These are phyloP conservation scores for Exocentrus adspersus DNA, from an alignment of 2,888 invertebrate genomes.

Conservation along the genomic window DNA sequence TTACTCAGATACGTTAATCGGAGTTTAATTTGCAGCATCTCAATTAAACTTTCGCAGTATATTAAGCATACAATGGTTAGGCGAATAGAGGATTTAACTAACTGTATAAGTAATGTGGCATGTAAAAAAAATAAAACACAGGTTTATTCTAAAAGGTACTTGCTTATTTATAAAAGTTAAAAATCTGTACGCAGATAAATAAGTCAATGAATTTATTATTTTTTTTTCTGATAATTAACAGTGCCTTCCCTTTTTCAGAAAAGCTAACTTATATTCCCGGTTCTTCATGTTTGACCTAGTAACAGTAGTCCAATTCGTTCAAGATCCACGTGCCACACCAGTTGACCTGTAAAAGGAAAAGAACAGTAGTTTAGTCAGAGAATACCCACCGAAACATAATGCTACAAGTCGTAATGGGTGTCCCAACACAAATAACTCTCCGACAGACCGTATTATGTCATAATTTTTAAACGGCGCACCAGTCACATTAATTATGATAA, in stretches of 20 bases:
- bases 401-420: constrained; percentile 20
- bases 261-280: too few relatives aligned
- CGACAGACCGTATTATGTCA: constrained; percentile 17
- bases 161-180: too few relatives aligned
- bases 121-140: too few relatives aligned
- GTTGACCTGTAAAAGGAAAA: background rate
- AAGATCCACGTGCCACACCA: background rate
- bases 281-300: too few relatives aligned
- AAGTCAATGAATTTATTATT: too few relatives aligned
- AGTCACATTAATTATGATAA: constrained; percentile 25
- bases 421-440: constrained; percentile 1
- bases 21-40: constrained; percentile 18
- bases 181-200: too few relatives aligned
- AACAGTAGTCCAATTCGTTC: background rate
- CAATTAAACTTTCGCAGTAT: constrained; percentile 21
- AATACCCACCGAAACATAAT: constrained; percentile 20
- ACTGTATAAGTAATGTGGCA: too few relatives aligned
- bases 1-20: constrained; percentile 29
- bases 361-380: constrained; percentile 4
- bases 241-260: too few relatives aligned
- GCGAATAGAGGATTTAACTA: too few relatives aligned
- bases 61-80: too few relatives aligned
- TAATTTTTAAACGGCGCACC: constrained; percentile 25
- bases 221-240: too few relatives aligned
- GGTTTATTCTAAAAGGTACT: too few relatives aligned